Percentiles rank a stretch among this genome's conserved stretches.
These are phyloP conservation scores for Lordiphosa stackelbergi DNA, from an alignment of 1,140 invertebrate species.

Conservation along the genomic window DNA sequence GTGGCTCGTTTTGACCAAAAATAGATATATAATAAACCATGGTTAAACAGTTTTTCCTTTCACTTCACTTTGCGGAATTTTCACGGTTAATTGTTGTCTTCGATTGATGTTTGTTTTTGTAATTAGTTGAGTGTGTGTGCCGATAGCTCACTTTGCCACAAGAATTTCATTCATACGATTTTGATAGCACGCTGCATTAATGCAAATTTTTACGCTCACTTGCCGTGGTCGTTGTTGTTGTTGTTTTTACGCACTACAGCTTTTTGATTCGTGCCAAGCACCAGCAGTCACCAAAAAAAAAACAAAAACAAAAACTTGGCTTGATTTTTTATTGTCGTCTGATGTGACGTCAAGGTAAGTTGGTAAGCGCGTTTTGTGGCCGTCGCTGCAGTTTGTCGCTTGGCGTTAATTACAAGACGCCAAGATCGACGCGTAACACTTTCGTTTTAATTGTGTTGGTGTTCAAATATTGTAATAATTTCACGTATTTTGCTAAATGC, in stretches of 20 bases:
- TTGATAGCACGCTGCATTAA: constrained; percentile 46
- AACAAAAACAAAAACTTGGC: constrained; percentile 29
- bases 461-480: constrained; percentile 47
- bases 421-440: constrained; percentile 53
- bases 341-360: constrained; percentile 72
- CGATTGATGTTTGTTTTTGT: constrained; percentile 53
- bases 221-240: constrained; percentile 20
- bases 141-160: constrained; percentile 14
- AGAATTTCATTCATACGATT: constrained; percentile 53
- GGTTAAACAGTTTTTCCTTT: constrained; percentile 18
- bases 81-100: constrained; percentile 33
- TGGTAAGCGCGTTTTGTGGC: constrained; percentile 17
- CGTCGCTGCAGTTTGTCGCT: constrained; percentile 13
- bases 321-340: constrained; percentile 52
- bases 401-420: constrained; percentile 55
- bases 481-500: constrained; percentile 46
- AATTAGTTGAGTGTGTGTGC: constrained; percentile 44
- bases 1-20: constrained; percentile 66
- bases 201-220: constrained; percentile 64
- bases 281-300: constrained; percentile 49
- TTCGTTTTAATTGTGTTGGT: constrained; percentile 45
- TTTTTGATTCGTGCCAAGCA: constrained; percentile 63
- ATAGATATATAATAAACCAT: constrained; percentile 75
- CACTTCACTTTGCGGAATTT: constrained; percentile 24
- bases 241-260: constrained; percentile 55